Conservation (phyloP, 2,113 vertebrate genomes). For the Climacteris rufus region DNA sequence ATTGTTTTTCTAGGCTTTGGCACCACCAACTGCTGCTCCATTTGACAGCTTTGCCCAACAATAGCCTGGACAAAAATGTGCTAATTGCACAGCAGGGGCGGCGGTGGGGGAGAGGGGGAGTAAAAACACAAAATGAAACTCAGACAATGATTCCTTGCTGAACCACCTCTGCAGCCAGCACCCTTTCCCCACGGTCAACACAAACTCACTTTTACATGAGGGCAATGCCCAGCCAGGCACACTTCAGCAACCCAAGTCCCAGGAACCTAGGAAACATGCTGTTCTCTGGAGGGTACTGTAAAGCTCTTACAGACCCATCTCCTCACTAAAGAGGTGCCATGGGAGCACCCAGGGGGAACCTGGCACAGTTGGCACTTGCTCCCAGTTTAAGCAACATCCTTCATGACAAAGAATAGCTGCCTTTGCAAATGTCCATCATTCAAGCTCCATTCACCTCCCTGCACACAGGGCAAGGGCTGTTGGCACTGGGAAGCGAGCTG, state of each 20-base stretch:
- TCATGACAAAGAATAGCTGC: background rate
- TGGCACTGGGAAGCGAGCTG: rapidly evolving
- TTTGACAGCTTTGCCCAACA: background rate
- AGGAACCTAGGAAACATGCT: background rate
- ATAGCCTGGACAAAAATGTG: background rate
- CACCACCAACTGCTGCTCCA: background rate
- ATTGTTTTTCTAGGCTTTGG: background rate
- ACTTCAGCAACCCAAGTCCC: background rate
- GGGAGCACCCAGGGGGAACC: background rate
- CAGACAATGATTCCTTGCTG: background rate
- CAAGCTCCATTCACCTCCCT: background rate
- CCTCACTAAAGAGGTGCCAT: background rate
- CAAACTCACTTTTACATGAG: rapidly evolving
- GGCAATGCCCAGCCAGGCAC: background rate
- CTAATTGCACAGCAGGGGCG: background rate
- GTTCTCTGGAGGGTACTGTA: background rate
- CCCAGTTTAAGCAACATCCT: background rate
- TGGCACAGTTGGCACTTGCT: background rate
- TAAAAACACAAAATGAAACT: background rate
- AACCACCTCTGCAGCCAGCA: background rate
- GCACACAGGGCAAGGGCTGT: rapidly evolving
- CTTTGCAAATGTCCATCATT: background rate
- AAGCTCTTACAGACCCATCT: background rate
- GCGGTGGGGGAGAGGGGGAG: background rate
- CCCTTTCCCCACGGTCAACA: rapidly evolving